phyloP scores from a whole-genome alignment of 2,797 vertebrate species.

The Aselliscus stoliczkanus region DNA sequence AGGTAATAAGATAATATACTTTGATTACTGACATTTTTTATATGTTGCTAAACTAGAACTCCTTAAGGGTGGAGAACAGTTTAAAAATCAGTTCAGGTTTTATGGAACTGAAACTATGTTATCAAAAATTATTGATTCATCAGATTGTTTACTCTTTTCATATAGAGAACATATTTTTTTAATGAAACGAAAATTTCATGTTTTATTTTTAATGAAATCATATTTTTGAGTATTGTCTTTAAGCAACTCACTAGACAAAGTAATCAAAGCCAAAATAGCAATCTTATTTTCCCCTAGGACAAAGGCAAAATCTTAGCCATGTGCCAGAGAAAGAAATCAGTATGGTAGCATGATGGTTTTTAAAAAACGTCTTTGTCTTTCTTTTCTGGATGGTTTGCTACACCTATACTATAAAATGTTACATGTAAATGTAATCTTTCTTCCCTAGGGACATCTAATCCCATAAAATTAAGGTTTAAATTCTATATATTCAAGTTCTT shows the following conservation, averaged over 20 bases:
- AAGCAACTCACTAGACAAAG: not conserved
- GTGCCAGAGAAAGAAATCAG: not conserved
- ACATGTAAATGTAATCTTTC: not conserved
- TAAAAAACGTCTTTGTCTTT: not conserved
- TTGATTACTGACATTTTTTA: not conserved
- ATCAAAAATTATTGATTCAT: not conserved
- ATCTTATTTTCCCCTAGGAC: not conserved
- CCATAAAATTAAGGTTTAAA: not conserved
- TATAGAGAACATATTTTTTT: not conserved
- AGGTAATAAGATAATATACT: not conserved
- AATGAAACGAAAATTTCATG: not conserved
- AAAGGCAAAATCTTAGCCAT: not conserved
- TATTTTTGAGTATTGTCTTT: not conserved
- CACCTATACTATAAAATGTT: not conserved
- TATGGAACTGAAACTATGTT: not conserved
- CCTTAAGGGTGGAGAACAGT: not conserved
- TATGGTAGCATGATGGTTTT: not conserved
- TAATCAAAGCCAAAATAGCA: not conserved
- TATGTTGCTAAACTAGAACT: not conserved
- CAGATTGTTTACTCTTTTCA: not conserved
- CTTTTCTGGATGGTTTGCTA: not conserved
- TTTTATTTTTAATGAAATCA: not conserved
- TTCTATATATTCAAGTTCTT: not conserved
- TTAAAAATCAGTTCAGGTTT: not conserved
- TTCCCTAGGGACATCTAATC: not conserved